Evolutionary conservation across 2,888 invertebrate species (phyloP), one percentile per base, ranked within the genome.

Genomic region (Mystacides longicornis): DNA sequence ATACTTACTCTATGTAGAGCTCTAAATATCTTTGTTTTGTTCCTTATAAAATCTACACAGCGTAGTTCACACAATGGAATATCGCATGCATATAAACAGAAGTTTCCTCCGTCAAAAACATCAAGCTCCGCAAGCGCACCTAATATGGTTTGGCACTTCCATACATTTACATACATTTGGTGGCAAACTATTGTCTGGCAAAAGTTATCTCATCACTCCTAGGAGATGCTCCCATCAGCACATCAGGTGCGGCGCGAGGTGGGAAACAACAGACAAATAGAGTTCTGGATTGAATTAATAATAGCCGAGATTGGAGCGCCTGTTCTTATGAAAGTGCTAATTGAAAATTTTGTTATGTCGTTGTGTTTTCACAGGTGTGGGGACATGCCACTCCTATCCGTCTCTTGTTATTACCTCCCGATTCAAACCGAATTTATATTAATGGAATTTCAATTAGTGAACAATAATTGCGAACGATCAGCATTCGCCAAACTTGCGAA

Each of bases 91-190:
- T 27, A 27, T 27, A 27, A 27, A 27, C 27, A 27, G 27, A 27
- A 27, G 27, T 27, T 27, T 27, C 27, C 27, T 27, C 11, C 27
- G 27, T 11, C 27, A 27, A 27, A 27, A 27, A 37, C 4, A 37
- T 4, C 14, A 16, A 37, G 37, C 4, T 37, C 37, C n/a, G 37
- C 16, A 37, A 16, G n/a, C 3, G 14, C 14, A n/a, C 37, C 27
- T 27, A 27, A 27, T 27, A 11, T 11, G n/a, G 16, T 14, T 37
- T 37, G 37, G 37, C 37, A 37, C 37, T 37, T 37, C 21, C 49
- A 52, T 50, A 57, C 27, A 53, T 57, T 57, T 53, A 53, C 56
- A 53, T 57, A 54, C 47, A 57, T 53, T 54, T 57, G 19, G 33
- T 49, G 53, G 53, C 48, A 46, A 37, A 50, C 51, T 46, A 57